Evolutionary conservation across 2,888 invertebrate genomes (phyloP).

Genomic region (Pristionchus mayeri): DNA sequence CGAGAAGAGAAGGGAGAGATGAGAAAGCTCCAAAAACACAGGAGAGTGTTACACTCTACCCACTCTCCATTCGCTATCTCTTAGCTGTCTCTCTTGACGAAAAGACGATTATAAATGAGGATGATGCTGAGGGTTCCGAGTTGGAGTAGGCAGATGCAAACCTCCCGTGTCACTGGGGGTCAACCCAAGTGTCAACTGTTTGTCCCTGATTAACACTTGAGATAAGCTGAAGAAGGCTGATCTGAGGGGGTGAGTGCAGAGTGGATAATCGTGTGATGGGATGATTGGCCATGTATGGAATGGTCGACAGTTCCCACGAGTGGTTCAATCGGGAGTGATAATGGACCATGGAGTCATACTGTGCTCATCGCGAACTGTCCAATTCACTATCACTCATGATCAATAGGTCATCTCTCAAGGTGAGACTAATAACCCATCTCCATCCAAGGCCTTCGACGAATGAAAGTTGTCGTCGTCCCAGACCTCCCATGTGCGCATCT

Average conservation of each 20-base stretch:
- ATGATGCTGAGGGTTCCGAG: background rate
- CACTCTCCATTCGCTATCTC: constrained; percentile 22
- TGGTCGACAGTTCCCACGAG: background rate
- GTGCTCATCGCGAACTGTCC: background rate
- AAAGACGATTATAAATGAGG: constrained; percentile 34
- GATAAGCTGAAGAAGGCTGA: constrained; percentile 6
- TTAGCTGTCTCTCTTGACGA: constrained; percentile 23
- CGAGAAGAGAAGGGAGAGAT: constrained; percentile 19
- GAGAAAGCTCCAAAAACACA: constrained; percentile 40
- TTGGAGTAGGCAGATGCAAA: background rate
- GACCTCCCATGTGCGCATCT: background rate
- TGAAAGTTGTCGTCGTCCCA: background rate
- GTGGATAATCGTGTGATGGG: background rate
- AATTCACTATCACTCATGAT: constrained; percentile 5
- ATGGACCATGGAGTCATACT: constrained; percentile 19
- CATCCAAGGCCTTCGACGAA: background rate
- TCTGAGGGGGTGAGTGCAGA: background rate
- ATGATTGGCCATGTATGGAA: background rate
- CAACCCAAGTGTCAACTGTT: constrained; percentile 16
- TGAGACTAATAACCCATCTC: constrained; percentile 27
- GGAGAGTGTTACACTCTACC: constrained; percentile 7
- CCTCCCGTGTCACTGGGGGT: constrained; percentile 2
- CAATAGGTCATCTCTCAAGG: constrained; percentile 32
- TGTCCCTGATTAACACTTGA: constrained; percentile 27
- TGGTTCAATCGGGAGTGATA: constrained; percentile 21